Conservation (phyloP, 1,140 invertebrate genomes). For the Nilaparvata lugens region DNA sequence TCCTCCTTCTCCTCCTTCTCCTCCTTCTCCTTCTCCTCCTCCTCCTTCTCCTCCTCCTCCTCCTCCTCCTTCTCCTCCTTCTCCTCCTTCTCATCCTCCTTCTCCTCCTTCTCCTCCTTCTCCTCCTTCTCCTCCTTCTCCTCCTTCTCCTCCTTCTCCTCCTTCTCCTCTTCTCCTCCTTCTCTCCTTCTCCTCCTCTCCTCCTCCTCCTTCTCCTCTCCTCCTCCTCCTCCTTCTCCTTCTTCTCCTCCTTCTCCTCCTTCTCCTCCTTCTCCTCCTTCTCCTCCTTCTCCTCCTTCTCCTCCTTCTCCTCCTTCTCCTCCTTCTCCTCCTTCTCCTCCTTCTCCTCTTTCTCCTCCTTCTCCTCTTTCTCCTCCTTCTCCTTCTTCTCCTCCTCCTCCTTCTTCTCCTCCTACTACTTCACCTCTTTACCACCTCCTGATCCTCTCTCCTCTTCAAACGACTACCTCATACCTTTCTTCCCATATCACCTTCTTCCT, state of each 20-base stretch:
- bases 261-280: background rate
- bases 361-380: background rate
- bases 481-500: too few relatives aligned
- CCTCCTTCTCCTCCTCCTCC: background rate
- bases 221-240: background rate
- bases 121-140: background rate
- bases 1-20: background rate
- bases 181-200: background rate
- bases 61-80: background rate
- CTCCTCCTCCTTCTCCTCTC: background rate
- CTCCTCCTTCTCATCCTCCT: too few relatives aligned
- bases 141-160: background rate
- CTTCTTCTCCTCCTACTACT: background rate
- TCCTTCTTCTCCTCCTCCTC: too few relatives aligned
- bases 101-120: background rate
- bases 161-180: background rate
- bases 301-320: background rate
- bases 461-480: background rate
- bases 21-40: background rate
- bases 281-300: background rate
- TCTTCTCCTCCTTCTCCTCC: background rate
- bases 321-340: background rate
- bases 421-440: background rate
- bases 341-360: background rate
- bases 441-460: background rate